A percentile compares a stretch with the other conserved stretches of the same genome.
These are phyloP conservation scores for Acyrthosiphon pisum DNA, from an alignment of 1,140 invertebrate genomes.

Conservation along the genomic window DNA sequence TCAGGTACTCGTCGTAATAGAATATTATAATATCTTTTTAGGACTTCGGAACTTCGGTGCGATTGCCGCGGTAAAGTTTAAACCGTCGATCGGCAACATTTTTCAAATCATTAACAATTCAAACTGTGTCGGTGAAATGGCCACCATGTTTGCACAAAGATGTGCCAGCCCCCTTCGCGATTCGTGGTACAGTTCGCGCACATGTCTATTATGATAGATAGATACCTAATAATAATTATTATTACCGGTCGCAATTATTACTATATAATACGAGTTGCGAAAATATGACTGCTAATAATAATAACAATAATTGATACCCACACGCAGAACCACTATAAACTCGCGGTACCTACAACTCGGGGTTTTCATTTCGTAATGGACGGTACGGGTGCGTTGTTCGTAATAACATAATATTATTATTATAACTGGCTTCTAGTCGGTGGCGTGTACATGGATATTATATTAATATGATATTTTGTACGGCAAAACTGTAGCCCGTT, in stretches of 20 bases:
- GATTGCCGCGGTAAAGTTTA: not conserved
- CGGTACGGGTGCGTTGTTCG: not conserved
- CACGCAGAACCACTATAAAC: not conserved
- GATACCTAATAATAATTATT: not conserved
- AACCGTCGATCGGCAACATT: not conserved
- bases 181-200: not conserved
- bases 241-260: not conserved
- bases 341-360: no score
- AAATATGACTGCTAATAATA: conserved; percentile 14
- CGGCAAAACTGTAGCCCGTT: not conserved
- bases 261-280: not conserved
- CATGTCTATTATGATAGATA: not conserved
- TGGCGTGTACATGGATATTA: not conserved
- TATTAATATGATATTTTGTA: not conserved
- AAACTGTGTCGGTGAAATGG: not conserved
- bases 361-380: conserved; percentile 30
- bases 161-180: not conserved
- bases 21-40: no score
- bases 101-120: not conserved
- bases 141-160: not conserved
- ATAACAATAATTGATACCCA: conserved; percentile 32
- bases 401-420: not conserved
- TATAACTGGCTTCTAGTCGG: not conserved
- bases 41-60: no score
- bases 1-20: no score